Percentiles rank a stretch among this genome's conserved stretches.
phyloP scores from a whole-genome alignment of 2,888 invertebrate species.

The Drosophila paucipuncta region DNA sequence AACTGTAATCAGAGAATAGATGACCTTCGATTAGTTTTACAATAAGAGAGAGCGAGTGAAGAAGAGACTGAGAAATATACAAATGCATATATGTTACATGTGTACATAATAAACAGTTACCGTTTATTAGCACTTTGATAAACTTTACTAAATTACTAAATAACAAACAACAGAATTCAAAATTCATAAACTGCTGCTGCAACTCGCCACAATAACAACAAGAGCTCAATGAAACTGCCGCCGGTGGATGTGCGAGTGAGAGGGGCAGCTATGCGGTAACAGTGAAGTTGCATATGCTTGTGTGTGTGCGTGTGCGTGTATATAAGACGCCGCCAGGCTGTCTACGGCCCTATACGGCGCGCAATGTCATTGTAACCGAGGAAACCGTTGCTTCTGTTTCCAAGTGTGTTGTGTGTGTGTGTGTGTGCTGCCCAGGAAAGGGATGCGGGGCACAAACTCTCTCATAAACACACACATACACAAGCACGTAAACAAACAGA shows the following conservation, averaged over 20 bases:
- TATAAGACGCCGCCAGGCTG: slow-evolving; percentile 71
- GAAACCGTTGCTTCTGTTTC: slow-evolving; percentile 64
- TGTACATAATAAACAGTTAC: slow-evolving; percentile 9
- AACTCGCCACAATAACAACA: slow-evolving; percentile 43
- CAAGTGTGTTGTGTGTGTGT: slow-evolving; percentile 19
- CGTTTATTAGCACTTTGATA: slow-evolving; percentile 36
- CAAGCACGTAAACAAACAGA: slow-evolving; percentile 43
- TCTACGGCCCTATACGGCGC: slow-evolving; percentile 67
- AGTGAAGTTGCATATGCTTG: slow-evolving; percentile 59
- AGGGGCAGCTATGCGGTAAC: slow-evolving; percentile 67
- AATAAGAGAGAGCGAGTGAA: neutral
- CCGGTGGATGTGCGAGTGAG: slow-evolving; percentile 38
- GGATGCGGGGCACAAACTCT: slow-evolving; percentile 46
- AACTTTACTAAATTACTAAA: slow-evolving; percentile 52
- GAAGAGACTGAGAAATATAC: neutral
- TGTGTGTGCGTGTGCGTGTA: slow-evolving; percentile 21
- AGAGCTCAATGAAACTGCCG: slow-evolving; percentile 41
- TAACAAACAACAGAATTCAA: slow-evolving; percentile 24
- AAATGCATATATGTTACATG: neutral
- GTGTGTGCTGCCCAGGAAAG: slow-evolving; percentile 23
- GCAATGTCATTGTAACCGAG: slow-evolving; percentile 72
- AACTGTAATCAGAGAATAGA: slow-evolving; percentile 49
- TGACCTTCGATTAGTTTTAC: slow-evolving; percentile 42
- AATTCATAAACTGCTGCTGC: slow-evolving; percentile 25
- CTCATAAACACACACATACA: slow-evolving; percentile 26